Percentiles rank a stretch among this genome's conserved stretches.
Evolutionary conservation across 2,113 vertebrate genomes (phyloP).

Genomic region (Passer montanus): DNA sequence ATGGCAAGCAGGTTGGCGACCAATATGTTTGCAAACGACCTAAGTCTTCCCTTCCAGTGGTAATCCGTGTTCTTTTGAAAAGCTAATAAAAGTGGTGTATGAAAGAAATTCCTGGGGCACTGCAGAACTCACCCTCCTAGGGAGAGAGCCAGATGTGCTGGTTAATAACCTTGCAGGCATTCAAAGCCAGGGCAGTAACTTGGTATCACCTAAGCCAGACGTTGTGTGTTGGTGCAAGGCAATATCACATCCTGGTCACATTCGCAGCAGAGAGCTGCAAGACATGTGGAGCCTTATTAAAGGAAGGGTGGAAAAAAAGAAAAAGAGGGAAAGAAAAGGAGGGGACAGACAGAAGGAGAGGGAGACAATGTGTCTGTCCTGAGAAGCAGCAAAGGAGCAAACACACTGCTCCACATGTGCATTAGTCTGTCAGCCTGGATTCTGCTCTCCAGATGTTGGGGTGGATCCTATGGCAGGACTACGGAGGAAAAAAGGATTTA

Average conservation of each 20-base stretch:
- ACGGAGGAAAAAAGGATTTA: slow-evolving; percentile 47
- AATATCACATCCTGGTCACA: slow-evolving; percentile 71
- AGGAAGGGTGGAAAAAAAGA: not conserved
- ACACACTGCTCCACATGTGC: slow-evolving; percentile 72
- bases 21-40: slow-evolving; percentile 43
- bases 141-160: slow-evolving; percentile 67
- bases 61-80: slow-evolving; percentile 68
- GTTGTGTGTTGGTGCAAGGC: slow-evolving; percentile 36
- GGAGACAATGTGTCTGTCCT: slow-evolving; percentile 58
- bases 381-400: slow-evolving; percentile 69
- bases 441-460: slow-evolving; percentile 81
- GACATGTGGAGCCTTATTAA: slow-evolving; percentile 62
- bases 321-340: not conserved
- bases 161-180: slow-evolving; percentile 56
- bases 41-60: slow-evolving; percentile 57
- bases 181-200: slow-evolving; percentile 67
- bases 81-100: slow-evolving; percentile 69
- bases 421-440: slow-evolving; percentile 49
- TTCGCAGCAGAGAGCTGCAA: slow-evolving; percentile 50
- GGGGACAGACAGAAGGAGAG: slow-evolving; percentile 49
- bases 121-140: slow-evolving; percentile 65
- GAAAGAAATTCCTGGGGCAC: slow-evolving; percentile 70
- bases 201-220: slow-evolving; percentile 71
- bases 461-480: slow-evolving; percentile 52
- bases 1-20: slow-evolving; percentile 32